Evolutionary conservation across 2,797 vertebrate species (phyloP), one percentile per base, ranked within the genome.

Genomic region (Enteromius paludinosus): DNA sequence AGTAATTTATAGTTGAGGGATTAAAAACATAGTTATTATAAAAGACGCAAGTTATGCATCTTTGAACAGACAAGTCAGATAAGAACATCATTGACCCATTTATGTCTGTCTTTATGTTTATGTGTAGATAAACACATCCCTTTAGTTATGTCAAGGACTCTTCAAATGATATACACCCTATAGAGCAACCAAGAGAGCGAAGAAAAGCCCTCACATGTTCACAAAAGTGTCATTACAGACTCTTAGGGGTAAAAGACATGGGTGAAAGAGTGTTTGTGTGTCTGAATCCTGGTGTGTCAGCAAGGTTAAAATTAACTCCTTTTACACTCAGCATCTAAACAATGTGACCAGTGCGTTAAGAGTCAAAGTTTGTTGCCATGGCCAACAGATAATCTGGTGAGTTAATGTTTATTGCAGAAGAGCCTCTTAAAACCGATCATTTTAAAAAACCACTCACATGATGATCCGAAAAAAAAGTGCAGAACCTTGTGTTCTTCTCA

Each of bases 161-260:
- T 75, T 82, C 92, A 96, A 96, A 97, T 89, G 95, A 87, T 88
- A 90, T 94, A 94, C 94, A 94, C 95, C 94, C 92, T 93, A 92
- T 91, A 93, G 92, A 92, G 91, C 90, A 91, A 91, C 88, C 89
- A 92, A 94, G 91, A 93, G 92, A 89, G 91, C 89, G 90, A 56
- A 85, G 33, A 65, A 73, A 72, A 80, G 20, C 38, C 59, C 59
- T 45, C 78, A 75, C 73, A 79, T 52, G 59, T 25, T 64, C 43
- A 70, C 30, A 81, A 77, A 80, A 35, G 74, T 70, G 41, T 78
- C 23, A 66, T 68, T 41, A 69, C 71, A 72, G 72, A 41, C 43
- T 83, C 70, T 83, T 47, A 17, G 74, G 28, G 72, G 68, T 70
- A 78, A 78, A 81, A 71, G 30, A 73, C 73, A n/a, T 30, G 70